Percentiles rank a stretch among this genome's conserved stretches.
phyloP scores from a whole-genome alignment of 2,113 vertebrate genomes.

The Triplophysa siluroides region DNA sequence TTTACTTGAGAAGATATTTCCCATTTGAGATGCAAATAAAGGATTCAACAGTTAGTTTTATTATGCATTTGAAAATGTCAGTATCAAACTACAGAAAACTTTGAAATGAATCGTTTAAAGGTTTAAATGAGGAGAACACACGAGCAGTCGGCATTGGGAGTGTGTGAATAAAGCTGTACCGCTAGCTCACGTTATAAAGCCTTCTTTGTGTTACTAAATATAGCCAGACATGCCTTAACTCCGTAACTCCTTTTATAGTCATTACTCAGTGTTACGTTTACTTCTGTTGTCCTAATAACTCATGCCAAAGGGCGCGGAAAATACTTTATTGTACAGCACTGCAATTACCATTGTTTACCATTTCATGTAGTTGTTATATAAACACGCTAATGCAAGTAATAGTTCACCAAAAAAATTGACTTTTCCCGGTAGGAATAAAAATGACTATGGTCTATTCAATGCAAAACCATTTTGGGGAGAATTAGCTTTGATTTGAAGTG shows the following conservation, averaged over 20 bases:
- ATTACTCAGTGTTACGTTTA: conserved; percentile 42
- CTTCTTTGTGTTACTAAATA: conserved; percentile 62
- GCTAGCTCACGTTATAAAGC: conserved; percentile 65
- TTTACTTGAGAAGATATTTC: conserved; percentile 61
- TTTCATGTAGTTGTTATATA: background rate
- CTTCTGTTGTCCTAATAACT: conserved; percentile 35
- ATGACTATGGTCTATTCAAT: too few relatives aligned
- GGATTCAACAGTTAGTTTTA: background rate
- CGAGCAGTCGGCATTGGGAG: background rate
- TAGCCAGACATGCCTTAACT: conserved; percentile 71
- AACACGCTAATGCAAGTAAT: too few relatives aligned
- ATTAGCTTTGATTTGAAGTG: too few relatives aligned
- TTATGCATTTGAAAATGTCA: background rate
- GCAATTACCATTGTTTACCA: background rate
- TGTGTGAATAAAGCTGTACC: background rate
- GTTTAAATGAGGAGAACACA: background rate
- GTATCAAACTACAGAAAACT: background rate
- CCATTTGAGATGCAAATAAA: background rate
- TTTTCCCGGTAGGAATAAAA: too few relatives aligned
- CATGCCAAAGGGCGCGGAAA: background rate
- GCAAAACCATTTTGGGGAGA: too few relatives aligned
- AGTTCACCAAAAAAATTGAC: too few relatives aligned
- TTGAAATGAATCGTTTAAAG: background rate
- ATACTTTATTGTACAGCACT: background rate
- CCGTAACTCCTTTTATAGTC: conserved; percentile 45